phyloP scores from a whole-genome alignment of 2,888 invertebrate species.

The Argyresthia albistria region DNA sequence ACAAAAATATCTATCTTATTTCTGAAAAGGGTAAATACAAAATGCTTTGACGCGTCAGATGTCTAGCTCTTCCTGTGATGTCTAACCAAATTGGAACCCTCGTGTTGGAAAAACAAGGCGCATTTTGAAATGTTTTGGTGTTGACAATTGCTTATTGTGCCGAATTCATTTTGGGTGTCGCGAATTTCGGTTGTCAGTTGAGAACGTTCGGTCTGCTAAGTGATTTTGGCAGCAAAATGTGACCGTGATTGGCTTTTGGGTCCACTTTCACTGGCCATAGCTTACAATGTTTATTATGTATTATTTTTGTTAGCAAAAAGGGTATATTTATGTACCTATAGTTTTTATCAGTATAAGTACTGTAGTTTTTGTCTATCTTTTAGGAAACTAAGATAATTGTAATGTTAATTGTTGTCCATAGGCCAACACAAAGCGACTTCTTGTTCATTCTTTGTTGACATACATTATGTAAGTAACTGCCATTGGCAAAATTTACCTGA shows the following conservation, averaged over 20 bases:
- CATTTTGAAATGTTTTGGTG: conserved; percentile 12
- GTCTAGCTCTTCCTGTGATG: background rate
- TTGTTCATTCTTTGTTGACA: too few relatives aligned
- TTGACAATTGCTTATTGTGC: conserved; percentile 12
- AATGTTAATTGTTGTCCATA: too few relatives aligned
- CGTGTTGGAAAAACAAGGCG: conserved; percentile 3
- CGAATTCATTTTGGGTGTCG: conserved; percentile 29
- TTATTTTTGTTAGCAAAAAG: background rate
- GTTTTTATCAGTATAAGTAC: too few relatives aligned
- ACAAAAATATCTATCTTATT: background rate
- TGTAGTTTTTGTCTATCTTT: too few relatives aligned
- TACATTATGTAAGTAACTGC: too few relatives aligned
- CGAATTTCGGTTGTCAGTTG: conserved; percentile 30
- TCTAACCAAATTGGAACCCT: background rate
- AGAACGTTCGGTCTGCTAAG: conserved; percentile 41
- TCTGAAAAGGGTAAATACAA: background rate
- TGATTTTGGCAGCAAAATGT: conserved; percentile 35
- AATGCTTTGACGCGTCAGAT: background rate
- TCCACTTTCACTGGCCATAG: conserved; percentile 20
- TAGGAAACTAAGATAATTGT: too few relatives aligned
- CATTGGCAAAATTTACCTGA: too few relatives aligned
- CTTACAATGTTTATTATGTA: conserved; percentile 14
- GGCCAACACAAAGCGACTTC: too few relatives aligned
- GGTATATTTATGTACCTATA: too few relatives aligned
- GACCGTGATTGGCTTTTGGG: conserved; percentile 18